Conservation (phyloP, 1,140 invertebrate genomes). For the Apis mellifera region DNA sequence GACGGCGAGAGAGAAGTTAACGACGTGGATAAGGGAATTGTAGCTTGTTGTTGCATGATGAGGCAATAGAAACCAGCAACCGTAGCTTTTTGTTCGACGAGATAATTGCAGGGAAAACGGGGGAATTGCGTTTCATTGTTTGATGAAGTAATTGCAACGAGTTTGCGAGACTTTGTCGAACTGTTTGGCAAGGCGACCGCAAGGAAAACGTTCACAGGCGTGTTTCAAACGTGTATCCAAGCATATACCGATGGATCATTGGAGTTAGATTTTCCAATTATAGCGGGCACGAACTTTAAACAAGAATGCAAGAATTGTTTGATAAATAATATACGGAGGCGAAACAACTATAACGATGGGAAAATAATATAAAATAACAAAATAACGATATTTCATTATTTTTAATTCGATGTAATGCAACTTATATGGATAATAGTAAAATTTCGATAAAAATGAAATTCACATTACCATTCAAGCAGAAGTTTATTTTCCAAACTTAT, state of each 20-base stretch:
- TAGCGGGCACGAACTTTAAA: not conserved
- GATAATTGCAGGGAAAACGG: slow-evolving; percentile 29
- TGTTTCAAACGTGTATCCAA: not conserved
- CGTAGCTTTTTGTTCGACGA: slow-evolving; percentile 12
- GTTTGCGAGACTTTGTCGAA: slow-evolving; percentile 16
- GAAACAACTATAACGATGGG: too few species aligned
- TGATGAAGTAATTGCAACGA: slow-evolving; percentile 25
- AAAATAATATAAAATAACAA: too few species aligned
- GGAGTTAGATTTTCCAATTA: not conserved
- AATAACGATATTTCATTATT: too few species aligned
- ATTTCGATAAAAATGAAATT: too few species aligned
- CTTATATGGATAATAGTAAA: too few species aligned
- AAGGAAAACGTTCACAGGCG: not conserved
- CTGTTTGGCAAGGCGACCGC: slow-evolving; percentile 6
- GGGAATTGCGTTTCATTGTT: slow-evolving; percentile 26
- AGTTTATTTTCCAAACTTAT: too few species aligned
- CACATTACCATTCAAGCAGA: too few species aligned
- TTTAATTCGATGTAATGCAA: too few species aligned
- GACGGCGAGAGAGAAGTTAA: not conserved
- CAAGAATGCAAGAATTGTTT: not conserved
- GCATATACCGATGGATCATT: not conserved
- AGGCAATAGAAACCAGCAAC: slow-evolving; percentile 10
- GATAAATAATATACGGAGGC: not conserved
- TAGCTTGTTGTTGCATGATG: slow-evolving; percentile 7
- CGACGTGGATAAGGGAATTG: slow-evolving; percentile 14